Evolutionary conservation across 2,888 invertebrate species (phyloP), one percentile per base, ranked within the genome.

Genomic region (Trachelus stipa): DNA sequence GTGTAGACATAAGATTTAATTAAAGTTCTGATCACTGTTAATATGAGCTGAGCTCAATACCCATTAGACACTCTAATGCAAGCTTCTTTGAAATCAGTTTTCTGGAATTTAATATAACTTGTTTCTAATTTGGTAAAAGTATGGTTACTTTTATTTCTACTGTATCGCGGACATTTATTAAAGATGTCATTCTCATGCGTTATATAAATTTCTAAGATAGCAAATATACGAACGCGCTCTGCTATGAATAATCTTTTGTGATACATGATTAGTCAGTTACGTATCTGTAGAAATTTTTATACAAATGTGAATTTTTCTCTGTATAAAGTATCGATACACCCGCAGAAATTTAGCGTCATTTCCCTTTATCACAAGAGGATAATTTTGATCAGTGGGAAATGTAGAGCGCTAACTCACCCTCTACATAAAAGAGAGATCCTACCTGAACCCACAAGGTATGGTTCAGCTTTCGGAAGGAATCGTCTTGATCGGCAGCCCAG

Each of bases 381-480:
- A 56, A 56, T 23, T 75, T 75, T 37, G 12, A 73, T 73, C 40
- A 73, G 31, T 30, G 31, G 73, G 68, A 30, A 76, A 34, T 75
- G 75, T 76, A 76, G 78, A 76, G 78, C 73, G 68, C 34, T 34
- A 74, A 78, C 78, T 78, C 78, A 78, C 78, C 78, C 79, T 77
- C 69, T 73, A 75, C 69, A 75, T 79, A 79, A 77, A 77, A 79
- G 71, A 76, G 68, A 76, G 69, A 31, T 79, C 84, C 83, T 83
- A 91, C 91, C 88, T 88, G 84, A 82, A 88, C 84, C 88, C 90
- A 89, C 83, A 90, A 83, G 37, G 83, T 84, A 79, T 87, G 87
- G 84, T 91, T 91, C 75, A 89, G 85, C 82, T 87, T 89, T 81
- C 87, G 85, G 82, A 88, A 91, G 11, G 84, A 81, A 81, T 91